phyloP scores from a whole-genome alignment of 2,113 vertebrate species.

The Pimephales promelas region DNA sequence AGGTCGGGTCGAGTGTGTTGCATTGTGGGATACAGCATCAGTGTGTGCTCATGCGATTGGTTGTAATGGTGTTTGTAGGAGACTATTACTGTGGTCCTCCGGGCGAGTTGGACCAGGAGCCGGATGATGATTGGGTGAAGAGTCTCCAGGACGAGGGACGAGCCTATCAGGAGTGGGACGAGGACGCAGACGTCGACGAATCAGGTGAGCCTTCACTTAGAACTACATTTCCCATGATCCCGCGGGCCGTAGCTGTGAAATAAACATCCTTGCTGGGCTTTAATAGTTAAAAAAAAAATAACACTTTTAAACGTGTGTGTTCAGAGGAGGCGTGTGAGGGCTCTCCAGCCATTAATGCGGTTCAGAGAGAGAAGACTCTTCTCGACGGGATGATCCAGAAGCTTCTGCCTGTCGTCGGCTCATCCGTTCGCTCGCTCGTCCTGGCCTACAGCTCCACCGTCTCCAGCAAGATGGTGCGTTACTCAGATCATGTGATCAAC shows the following conservation, averaged over 20 bases:
- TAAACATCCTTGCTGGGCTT: no score
- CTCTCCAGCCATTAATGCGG: conserved; percentile 80
- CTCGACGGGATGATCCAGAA: conserved; percentile 91
- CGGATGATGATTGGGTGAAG: conserved; percentile 90
- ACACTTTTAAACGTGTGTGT: conserved; percentile 48
- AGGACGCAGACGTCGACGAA: conserved; percentile 96
- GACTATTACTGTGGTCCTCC: conserved; percentile 88
- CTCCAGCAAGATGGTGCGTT: conserved; percentile 94
- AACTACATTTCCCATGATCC: conserved; percentile 16
- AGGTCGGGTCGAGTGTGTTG: background rate
- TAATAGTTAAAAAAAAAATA: no score
- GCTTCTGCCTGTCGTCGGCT: conserved; percentile 86
- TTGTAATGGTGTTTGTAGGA: conserved; percentile 69
- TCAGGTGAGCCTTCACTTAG: conserved; percentile 77
- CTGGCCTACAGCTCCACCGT: conserved; percentile 91
- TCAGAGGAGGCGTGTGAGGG: conserved; percentile 83
- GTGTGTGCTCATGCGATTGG: background rate
- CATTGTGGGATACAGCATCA: background rate
- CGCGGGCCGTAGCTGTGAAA: no score
- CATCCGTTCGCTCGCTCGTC: conserved; percentile 88
- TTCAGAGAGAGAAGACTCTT: conserved; percentile 88
- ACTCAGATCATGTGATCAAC: no score
- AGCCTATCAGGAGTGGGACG: conserved; percentile 94
- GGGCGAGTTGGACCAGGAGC: conserved; percentile 82
- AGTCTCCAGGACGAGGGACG: conserved; percentile 86